Evolutionary conservation across 2,113 vertebrate genomes (phyloP).

Genomic region (Rynchops niger): DNA sequence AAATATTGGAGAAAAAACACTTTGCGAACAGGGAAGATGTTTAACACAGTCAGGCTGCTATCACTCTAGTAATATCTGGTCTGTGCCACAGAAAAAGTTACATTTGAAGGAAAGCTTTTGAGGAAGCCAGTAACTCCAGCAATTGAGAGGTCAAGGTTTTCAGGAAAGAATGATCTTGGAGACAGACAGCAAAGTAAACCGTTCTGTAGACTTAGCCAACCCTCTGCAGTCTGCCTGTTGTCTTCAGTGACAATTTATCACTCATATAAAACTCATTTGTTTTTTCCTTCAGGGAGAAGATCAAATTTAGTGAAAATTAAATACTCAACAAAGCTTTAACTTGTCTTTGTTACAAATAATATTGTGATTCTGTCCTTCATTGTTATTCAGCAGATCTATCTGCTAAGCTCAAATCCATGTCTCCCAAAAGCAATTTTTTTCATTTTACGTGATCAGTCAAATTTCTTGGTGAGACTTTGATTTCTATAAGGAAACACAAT

Average conservation of each 20-base stretch:
- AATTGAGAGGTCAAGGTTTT: neutral
- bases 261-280: neutral
- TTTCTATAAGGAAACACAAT: neutral
- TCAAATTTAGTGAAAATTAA: neutral
- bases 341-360: neutral
- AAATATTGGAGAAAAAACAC: neutral
- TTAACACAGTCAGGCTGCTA: neutral
- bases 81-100: neutral
- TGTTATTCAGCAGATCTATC: neutral
- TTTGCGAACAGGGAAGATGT: neutral
- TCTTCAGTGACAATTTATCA: neutral
- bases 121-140: neutral
- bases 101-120: neutral
- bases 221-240: neutral
- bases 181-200: neutral
- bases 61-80: neutral
- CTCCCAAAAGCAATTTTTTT: neutral
- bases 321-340: neutral
- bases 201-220: neutral
- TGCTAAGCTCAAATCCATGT: neutral
- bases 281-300: neutral
- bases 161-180: neutral
- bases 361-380: neutral
- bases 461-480: neutral
- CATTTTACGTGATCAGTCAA: neutral